Evolutionary conservation across 1,140 invertebrate species (phyloP).

Genomic region (Scaptodrosophila lebanonensis): DNA sequence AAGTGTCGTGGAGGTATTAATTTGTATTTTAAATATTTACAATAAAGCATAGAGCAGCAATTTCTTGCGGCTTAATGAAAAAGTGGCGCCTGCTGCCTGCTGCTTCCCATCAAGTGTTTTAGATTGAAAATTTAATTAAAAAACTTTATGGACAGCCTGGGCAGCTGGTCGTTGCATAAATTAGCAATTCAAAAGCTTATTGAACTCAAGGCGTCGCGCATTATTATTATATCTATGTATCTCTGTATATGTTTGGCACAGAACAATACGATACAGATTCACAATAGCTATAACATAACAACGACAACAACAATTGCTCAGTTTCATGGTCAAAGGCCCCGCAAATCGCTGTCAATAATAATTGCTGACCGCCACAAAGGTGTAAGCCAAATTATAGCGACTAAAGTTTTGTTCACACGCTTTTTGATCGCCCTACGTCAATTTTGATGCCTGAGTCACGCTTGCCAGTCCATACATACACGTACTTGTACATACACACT

Average conservation of each 20-base stretch:
- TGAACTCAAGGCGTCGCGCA: conserved; percentile 41
- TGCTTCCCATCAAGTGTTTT: conserved; percentile 38
- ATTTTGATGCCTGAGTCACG: too few species aligned
- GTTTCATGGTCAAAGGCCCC: conserved; percentile 63
- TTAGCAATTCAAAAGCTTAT: conserved; percentile 64
- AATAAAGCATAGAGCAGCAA: too few species aligned
- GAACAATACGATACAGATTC: too few species aligned
- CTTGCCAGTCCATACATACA: conserved; percentile 18
- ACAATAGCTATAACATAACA: background rate
- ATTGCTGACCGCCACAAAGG: conserved; percentile 31
- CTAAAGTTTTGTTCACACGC: conserved; percentile 60
- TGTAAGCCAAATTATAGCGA: conserved; percentile 60
- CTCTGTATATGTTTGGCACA: too few species aligned
- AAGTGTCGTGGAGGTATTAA: too few species aligned
- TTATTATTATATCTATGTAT: too few species aligned
- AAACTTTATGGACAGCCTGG: conserved; percentile 32
- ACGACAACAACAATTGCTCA: conserved; percentile 8
- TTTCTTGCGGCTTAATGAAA: conserved; percentile 62
- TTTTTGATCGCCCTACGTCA: conserved; percentile 60
- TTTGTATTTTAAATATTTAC: too few species aligned
- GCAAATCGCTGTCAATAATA: conserved; percentile 69
- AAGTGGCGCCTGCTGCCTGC: conserved; percentile 48
- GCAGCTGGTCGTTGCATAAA: conserved; percentile 30
- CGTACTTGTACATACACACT: conserved; percentile 25
- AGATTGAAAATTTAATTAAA: conserved; percentile 71